Base-by-base conservation (phyloP, 2,888 invertebrate genomes). In the Gandaritis pyraliata region DNA sequence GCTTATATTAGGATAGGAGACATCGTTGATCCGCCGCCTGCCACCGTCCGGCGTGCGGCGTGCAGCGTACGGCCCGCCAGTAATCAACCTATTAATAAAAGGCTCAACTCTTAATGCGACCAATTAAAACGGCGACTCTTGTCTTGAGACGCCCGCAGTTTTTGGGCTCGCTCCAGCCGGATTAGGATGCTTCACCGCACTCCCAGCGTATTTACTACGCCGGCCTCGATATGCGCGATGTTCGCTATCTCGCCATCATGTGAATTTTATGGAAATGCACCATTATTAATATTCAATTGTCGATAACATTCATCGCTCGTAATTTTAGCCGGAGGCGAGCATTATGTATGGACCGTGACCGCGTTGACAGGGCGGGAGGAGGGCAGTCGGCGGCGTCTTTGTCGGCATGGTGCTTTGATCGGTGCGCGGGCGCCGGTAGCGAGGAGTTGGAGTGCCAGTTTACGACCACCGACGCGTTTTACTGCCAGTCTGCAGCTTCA, bases 21-120 rank as follows among this genome's bases (percentile, higher is more conserved):
- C 69, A 45, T 13, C 13, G 75, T 69, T 71, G 72, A 74, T 75
- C 75, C 72, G 72, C 67, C 49, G 51, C 58, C 51, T 36, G 70
- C 70, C 68, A 69, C 68, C 62, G 72, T 72, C 76, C 77, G 68
- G 54, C 53, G 53, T 12, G 54, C 46, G 46, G 68, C 66, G 61
- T 61, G 76, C 77, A 72, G 74, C 70, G 66, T 64, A 61, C 81
- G 82, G 81, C 83, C 88, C 87, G 83, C 87, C 83, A 86, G 83
- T 90, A 91, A 92, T 90, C 91, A 87, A 87, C 88, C 91, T 88
- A 92, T 92, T 92, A 90, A 91, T 92, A 91, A 85, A 83, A 83
- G 82, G 92, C 83, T 92, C 82, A 86, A 78, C 81, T 79, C 80
- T 43, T 90, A 91, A 92, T 90, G 74, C 91, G 82, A 81, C 88